Percentiles rank a stretch among this genome's conserved stretches.
These are phyloP conservation scores for Alca torda DNA, from an alignment of 2,797 vertebrate species.

Conservation along the genomic window DNA sequence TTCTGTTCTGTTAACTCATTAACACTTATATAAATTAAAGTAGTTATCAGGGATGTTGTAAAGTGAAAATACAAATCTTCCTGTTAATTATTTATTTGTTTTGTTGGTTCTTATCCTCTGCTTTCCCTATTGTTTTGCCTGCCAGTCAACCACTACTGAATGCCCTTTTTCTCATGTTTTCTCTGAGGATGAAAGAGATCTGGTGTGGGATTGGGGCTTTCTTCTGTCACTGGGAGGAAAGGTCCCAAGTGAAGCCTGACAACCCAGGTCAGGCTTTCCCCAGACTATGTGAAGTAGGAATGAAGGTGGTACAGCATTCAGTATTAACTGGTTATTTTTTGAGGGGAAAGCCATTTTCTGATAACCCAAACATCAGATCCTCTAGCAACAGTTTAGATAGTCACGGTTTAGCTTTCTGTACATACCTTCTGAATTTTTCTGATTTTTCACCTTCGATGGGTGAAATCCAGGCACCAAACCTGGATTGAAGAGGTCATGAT, in stretches of 20 bases:
- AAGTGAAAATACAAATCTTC: background rate
- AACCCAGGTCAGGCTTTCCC: background rate
- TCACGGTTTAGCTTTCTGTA: background rate
- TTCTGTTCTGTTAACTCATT: background rate
- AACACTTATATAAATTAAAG: background rate
- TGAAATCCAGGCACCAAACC: no score
- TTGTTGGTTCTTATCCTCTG: background rate
- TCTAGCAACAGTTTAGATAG: background rate
- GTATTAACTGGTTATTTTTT: background rate
- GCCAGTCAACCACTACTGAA: background rate
- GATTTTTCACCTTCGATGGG: background rate
- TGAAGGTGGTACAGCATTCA: background rate
- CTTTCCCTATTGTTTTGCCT: background rate
- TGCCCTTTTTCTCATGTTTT: background rate
- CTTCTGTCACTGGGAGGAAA: background rate
- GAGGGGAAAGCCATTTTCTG: background rate
- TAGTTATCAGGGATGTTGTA: background rate
- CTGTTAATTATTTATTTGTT: background rate
- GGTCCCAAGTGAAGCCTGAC: background rate
- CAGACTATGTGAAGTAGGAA: background rate
- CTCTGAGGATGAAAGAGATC: background rate
- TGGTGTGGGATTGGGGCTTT: background rate
- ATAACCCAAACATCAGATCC: background rate
- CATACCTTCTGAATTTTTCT: background rate
- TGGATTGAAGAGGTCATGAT: background rate